phyloP scores from a whole-genome alignment of 2,113 vertebrate genomes.

The mouse (Mus musculus) region DNA sequence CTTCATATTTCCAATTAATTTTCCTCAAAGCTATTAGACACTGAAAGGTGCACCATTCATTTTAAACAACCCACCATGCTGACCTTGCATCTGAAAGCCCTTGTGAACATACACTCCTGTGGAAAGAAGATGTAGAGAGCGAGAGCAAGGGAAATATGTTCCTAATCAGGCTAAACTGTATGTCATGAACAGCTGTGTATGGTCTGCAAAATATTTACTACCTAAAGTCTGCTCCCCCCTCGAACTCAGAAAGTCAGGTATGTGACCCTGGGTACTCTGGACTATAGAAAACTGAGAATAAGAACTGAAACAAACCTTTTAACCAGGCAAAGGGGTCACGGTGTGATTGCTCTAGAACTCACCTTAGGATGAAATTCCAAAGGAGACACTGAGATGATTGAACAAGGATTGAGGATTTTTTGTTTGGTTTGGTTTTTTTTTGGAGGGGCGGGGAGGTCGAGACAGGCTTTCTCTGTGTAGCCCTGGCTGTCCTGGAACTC shows the following conservation, averaged over 20 bases:
- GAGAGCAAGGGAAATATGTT: not conserved
- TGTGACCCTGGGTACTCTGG: not conserved
- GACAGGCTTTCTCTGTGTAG: too few relatives aligned
- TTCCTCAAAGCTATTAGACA: constrained; percentile 30
- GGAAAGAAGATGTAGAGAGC: not conserved
- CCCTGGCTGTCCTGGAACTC: too few relatives aligned
- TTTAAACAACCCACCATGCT: not conserved
- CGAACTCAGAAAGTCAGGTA: not conserved
- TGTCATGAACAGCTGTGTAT: fast-evolving
- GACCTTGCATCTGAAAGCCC: not conserved
- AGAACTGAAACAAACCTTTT: not conserved
- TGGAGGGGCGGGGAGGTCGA: too few relatives aligned
- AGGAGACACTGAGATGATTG: not conserved
- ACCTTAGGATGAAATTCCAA: not conserved
- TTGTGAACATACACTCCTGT: not conserved
- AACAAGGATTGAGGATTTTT: not conserved
- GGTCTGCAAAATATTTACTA: not conserved
- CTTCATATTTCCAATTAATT: constrained; percentile 30
- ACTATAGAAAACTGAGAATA: not conserved
- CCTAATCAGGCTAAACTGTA: not conserved
- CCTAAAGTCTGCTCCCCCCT: not conserved
- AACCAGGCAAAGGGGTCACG: not conserved
- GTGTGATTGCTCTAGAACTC: not conserved
- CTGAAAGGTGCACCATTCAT: not conserved
- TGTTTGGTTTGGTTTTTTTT: too few relatives aligned